Conservation (phyloP, 2,113 vertebrate genomes). For the Galeopterus variegatus region DNA sequence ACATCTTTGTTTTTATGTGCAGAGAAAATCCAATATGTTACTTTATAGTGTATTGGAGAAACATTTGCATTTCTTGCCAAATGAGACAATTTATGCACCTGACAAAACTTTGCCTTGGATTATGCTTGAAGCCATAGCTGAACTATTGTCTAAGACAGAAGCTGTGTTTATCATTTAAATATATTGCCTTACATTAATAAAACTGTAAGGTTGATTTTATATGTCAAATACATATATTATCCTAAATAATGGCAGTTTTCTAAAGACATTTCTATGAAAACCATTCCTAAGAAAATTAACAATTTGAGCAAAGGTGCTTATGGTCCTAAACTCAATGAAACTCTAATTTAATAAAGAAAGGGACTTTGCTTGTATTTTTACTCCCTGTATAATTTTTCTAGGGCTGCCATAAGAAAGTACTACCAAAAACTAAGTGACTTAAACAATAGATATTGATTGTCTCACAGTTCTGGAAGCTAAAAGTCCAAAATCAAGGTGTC, state of each 20-base stretch:
- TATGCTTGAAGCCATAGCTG: constrained; percentile 10
- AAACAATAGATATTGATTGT: background rate
- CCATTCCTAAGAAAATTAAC: background rate
- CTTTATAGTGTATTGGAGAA: constrained; percentile 8
- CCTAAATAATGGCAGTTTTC: background rate
- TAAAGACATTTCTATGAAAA: constrained; percentile 9
- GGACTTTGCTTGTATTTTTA: background rate
- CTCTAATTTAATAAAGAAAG: background rate
- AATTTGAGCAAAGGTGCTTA: background rate
- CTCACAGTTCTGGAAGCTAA: background rate
- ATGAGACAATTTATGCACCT: constrained; percentile 42
- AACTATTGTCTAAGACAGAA: constrained; percentile 3
- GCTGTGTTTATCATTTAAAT: constrained; percentile 13
- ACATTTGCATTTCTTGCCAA: constrained; percentile 46
- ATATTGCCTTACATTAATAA: background rate
- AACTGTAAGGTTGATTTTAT: background rate
- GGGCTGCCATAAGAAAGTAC: background rate
- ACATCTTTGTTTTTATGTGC: constrained; percentile 57
- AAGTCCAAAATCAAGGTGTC: background rate
- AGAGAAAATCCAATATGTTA: constrained; percentile 17
- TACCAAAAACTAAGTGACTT: background rate
- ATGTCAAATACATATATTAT: background rate
- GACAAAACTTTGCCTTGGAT: background rate
- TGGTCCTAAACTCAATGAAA: background rate
- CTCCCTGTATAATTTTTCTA: background rate